These are phyloP conservation scores for Holcopasites calliopsidis DNA, from an alignment of 1,140 invertebrate genomes.

Conservation along the genomic window DNA sequence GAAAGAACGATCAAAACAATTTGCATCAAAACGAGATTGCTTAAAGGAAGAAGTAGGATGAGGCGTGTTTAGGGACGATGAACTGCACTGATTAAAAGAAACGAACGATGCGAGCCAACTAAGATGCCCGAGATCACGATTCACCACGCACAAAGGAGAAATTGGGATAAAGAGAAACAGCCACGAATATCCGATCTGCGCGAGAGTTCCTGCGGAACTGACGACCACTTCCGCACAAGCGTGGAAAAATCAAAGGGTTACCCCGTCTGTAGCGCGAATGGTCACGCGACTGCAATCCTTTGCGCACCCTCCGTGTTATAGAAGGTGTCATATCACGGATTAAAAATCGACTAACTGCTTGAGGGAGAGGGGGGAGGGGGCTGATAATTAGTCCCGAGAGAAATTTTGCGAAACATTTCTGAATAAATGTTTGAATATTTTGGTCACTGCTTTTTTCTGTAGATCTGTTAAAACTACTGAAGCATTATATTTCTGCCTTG, in stretches of 20 bases:
- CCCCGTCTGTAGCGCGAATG: neutral
- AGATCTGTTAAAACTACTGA: no score
- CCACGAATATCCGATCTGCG: conserved; percentile 27
- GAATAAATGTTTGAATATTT: no score
- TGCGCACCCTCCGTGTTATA: neutral
- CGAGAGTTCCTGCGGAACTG: conserved; percentile 64
- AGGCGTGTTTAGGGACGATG: neutral
- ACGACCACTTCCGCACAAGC: conserved; percentile 43
- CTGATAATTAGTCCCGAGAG: no score
- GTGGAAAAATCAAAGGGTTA: conserved; percentile 48
- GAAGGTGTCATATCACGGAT: no score
- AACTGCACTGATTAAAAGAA: neutral
- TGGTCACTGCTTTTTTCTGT: no score
- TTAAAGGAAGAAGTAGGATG: neutral
- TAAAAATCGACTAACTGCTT: no score
- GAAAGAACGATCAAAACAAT: no score
- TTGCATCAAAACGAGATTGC: no score
- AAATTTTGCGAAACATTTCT: no score
- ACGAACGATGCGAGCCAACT: neutral
- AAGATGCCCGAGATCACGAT: neutral
- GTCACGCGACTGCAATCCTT: conserved; percentile 43
- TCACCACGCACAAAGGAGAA: neutral
- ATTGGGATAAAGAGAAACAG: neutral
- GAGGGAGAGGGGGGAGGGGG: no score
- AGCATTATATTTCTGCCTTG: neutral